These are phyloP conservation scores for Fregata magnificens DNA, from an alignment of 2,113 vertebrate species.

Conservation along the genomic window DNA sequence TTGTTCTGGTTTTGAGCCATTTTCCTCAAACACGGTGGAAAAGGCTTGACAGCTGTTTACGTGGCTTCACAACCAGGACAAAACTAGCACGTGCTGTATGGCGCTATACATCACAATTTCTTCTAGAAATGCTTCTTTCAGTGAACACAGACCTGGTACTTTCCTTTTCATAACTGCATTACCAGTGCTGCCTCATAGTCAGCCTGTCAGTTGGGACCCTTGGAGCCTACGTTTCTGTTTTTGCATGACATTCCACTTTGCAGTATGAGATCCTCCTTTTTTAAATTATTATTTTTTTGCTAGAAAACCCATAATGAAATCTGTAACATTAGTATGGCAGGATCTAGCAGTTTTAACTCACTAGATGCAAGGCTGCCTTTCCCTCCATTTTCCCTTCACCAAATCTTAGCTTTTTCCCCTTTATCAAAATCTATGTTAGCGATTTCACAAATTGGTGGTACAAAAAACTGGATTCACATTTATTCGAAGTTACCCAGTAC, in stretches of 20 bases:
- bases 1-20: background rate
- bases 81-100: background rate
- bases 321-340: background rate
- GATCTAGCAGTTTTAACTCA: background rate
- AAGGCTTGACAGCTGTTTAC: background rate
- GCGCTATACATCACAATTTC: background rate
- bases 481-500: background rate
- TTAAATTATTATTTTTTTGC: accelerated
- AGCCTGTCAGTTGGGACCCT: background rate
- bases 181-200: background rate
- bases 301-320: background rate
- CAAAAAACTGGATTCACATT: background rate
- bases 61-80: background rate
- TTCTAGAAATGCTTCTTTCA: background rate
- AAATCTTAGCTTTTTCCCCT: background rate
- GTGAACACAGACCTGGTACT: background rate
- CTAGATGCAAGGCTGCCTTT: background rate
- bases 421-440: background rate
- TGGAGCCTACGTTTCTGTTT: background rate
- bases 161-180: background rate
- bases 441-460: background rate
- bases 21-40: background rate
- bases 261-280: background rate
- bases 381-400: background rate
- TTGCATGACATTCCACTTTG: background rate